phyloP scores from a whole-genome alignment of 1,140 invertebrate species.

The Drosophila ananassae region DNA sequence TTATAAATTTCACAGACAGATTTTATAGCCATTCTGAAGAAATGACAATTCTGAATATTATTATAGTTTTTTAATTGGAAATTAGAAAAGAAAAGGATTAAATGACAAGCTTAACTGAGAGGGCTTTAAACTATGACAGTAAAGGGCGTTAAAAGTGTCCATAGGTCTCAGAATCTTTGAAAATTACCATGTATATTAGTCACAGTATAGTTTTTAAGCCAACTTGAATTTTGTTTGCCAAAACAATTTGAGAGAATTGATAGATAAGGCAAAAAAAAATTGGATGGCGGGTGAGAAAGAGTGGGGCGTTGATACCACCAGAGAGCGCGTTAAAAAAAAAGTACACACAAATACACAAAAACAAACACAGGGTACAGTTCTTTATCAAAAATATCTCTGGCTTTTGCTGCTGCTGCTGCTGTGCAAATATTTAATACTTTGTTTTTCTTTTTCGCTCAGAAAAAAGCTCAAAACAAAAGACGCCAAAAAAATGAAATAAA shows the following conservation, averaged over 20 bases:
- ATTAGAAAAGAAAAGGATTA: background rate
- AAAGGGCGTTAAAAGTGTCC: background rate
- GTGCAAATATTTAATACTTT: constrained; percentile 70
- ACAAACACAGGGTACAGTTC: constrained; percentile 50
- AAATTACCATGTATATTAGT: no score
- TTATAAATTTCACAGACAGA: background rate
- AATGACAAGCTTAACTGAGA: no score
- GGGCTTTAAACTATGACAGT: background rate
- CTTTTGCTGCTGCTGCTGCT: constrained; percentile 67
- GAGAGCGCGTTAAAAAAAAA: background rate
- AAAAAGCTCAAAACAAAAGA: constrained; percentile 56
- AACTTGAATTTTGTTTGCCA: constrained; percentile 61
- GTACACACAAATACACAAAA: constrained; percentile 5
- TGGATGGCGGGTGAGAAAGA: background rate
- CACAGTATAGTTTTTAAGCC: constrained; percentile 6
- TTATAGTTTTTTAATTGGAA: background rate
- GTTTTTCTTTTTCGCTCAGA: constrained; percentile 21
- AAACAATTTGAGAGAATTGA: constrained; percentile 30
- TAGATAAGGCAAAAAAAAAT: constrained; percentile 9
- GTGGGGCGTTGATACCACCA: background rate
- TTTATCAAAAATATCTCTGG: constrained; percentile 66
- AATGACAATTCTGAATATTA: background rate
- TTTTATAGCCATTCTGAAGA: background rate
- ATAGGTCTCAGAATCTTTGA: background rate
- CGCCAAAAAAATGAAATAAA: constrained; percentile 39